phyloP scores from a whole-genome alignment of 2,113 vertebrate genomes.

The Elachura formosa region DNA sequence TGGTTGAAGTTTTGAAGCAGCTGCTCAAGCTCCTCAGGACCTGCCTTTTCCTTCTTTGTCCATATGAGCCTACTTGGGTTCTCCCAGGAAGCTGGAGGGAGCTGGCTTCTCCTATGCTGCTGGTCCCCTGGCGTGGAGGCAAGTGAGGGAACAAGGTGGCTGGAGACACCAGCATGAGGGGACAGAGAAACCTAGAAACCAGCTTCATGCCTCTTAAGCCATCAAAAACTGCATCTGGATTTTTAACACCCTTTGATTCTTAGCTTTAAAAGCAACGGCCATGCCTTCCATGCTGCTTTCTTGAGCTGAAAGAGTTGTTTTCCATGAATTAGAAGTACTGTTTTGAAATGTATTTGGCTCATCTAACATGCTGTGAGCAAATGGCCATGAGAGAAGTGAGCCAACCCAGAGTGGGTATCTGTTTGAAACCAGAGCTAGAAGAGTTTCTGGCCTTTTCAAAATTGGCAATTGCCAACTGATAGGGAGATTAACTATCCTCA shows the following conservation, averaged over 20 bases:
- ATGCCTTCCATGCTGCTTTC: not conserved
- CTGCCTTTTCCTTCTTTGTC: not conserved
- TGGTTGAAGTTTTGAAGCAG: not conserved
- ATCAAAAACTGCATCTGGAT: not conserved
- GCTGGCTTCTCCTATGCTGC: not conserved
- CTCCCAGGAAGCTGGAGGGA: not conserved
- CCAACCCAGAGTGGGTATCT: not conserved
- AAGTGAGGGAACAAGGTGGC: not conserved
- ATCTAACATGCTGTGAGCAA: not conserved
- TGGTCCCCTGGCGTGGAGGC: fast-evolving
- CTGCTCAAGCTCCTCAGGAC: not conserved
- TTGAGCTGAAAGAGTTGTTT: not conserved
- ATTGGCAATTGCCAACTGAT: not conserved
- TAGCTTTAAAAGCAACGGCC: not conserved
- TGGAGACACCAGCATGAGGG: not conserved
- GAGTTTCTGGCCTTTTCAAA: not conserved
- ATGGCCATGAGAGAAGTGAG: not conserved
- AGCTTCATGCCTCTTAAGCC: not conserved
- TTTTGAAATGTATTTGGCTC: not conserved
- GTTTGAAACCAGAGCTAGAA: not conserved
- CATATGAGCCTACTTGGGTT: not conserved
- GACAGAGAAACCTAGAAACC: not conserved
- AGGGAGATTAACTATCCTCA: not conserved
- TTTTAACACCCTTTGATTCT: not conserved
- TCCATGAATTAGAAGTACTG: not conserved